Base-by-base conservation (phyloP, 1,140 invertebrate species). In the Pissodes strobi region DNA sequence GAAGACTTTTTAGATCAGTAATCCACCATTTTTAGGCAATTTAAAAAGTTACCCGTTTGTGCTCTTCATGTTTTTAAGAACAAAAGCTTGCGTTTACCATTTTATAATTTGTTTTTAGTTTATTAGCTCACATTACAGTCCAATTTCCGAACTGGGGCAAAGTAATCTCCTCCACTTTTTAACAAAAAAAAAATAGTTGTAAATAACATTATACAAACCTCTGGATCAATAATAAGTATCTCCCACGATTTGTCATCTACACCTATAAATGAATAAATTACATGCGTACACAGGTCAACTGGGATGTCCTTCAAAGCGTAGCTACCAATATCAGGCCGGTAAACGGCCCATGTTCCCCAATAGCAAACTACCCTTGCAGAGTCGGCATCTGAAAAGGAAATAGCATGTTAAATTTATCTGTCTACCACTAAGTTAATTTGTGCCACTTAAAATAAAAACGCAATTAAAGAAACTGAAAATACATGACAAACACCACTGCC, bases 261-360 rank as follows among this genome's bases (percentile, higher is more conserved):
- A 1, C 93, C 93, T 58, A 94, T 88, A 74, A 95, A 95, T n/a
- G 92, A 92, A 75, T 95, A 95, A 43, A 95, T 88, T 2, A 94
- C 74, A 75, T 95, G 93, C 0, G 93, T 95, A 74, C 93, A 95
- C 23, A 90, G 79, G 66, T 92, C 86, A 1, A 83, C 88, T 0
- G 92, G 92, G 48, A 95, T 86, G 74, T 95, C 91, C 39, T 93
- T 87, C 41, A 94, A 86, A 1, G 82, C 87, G 72, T 94, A 95
- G 30, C 85, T 87, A 2, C 91, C 92, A 4, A 90, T 79, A 3
- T 87, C 91, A 0, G 91, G 90, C 27, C 92, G 82, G 78, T 94
- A 91, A n/a, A 93, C 85, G 2, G 93, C 93, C 93, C 93, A 95
- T 72, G 93, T 94, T 74, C 90, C 93, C 80, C 93, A 95, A 82